Evolutionary conservation across 2,797 vertebrate species (phyloP).

Genomic region (Microctenopoma stevenorrisi): DNA sequence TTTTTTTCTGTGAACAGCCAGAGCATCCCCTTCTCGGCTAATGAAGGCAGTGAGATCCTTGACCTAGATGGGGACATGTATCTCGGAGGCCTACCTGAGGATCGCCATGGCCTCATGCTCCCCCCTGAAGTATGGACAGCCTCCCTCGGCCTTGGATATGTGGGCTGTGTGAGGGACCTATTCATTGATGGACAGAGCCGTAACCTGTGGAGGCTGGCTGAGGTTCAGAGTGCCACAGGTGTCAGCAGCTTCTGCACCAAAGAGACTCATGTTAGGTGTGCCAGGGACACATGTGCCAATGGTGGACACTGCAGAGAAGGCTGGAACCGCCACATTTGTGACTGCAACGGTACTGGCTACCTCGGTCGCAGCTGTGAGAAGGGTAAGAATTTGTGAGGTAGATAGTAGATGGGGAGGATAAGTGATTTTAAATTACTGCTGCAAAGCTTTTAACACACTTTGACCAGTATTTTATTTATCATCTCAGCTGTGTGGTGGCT

Average conservation of each 20-base stretch:
- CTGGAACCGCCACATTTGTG: conserved; percentile 95
- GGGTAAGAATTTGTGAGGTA: conserved; percentile 79
- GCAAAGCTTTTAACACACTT: conserved; percentile 71
- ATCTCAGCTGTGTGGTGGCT: conserved; percentile 38
- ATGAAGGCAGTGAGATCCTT: conserved; percentile 93
- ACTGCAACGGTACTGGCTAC: conserved; percentile 91
- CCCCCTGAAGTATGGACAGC: conserved; percentile 94
- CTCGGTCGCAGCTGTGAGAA: conserved; percentile 90
- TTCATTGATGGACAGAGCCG: conserved; percentile 94
- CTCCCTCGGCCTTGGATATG: conserved; percentile 90
- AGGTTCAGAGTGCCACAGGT: conserved; percentile 85
- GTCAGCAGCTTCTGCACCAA: conserved; percentile 89
- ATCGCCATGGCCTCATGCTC: conserved; percentile 82
- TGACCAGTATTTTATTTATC: conserved; percentile 69
- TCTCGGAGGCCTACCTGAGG: conserved; percentile 91
- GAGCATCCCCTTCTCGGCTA: conserved; percentile 89
- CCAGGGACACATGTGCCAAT: conserved; percentile 87
- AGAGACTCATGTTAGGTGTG: conserved; percentile 89
- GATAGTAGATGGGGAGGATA: conserved; percentile 11
- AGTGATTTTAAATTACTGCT: conserved; percentile 47
- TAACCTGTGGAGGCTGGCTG: conserved; percentile 88
- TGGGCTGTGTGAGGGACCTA: conserved; percentile 93
- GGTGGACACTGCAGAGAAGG: conserved; percentile 90
- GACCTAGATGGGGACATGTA: conserved; percentile 94
- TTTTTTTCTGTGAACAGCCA: conserved; percentile 93